phyloP scores from a whole-genome alignment of 2,797 vertebrate genomes.

The Eulemur mongoz region DNA sequence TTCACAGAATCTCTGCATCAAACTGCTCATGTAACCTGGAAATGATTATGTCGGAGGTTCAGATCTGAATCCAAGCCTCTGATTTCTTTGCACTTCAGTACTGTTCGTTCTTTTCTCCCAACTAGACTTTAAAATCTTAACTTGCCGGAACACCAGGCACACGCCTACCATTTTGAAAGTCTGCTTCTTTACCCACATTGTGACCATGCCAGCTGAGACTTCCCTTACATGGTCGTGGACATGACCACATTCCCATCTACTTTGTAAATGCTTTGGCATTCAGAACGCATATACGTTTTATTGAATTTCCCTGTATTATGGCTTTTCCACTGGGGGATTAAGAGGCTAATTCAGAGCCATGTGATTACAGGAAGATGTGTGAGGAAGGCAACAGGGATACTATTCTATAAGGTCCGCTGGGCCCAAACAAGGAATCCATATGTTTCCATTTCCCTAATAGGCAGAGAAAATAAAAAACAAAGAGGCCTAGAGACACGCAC shows the following conservation, averaged over 20 bases:
- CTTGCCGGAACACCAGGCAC: neutral
- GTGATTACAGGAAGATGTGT: slow-evolving; percentile 59
- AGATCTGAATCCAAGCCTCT: neutral
- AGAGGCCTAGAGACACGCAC: slow-evolving; percentile 26
- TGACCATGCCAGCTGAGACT: neutral
- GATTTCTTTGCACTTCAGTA: neutral
- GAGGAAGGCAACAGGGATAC: slow-evolving; percentile 51
- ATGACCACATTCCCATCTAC: neutral
- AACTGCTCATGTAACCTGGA: neutral
- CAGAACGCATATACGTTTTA: slow-evolving; percentile 43
- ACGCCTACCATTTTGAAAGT: neutral
- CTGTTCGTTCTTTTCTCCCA: neutral
- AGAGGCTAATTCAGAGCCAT: slow-evolving; percentile 58
- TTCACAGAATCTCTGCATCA: neutral
- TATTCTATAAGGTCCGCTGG: slow-evolving; percentile 53
- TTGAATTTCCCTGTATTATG: slow-evolving; percentile 54
- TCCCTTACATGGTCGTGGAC: neutral
- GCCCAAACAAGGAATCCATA: slow-evolving; percentile 61
- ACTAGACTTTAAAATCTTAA: neutral
- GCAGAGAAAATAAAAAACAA: slow-evolving; percentile 66
- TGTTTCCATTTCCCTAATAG: slow-evolving; percentile 66
- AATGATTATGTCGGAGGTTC: neutral
- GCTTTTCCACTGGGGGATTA: slow-evolving; percentile 53
- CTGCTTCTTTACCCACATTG: neutral
- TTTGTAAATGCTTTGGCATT: slow-evolving; percentile 54